A percentile compares a stretch with the other conserved stretches of the same genome.
These are phyloP conservation scores for Pseudobourletiella spinata DNA, from an alignment of 1,140 invertebrate species.

Conservation along the genomic window DNA sequence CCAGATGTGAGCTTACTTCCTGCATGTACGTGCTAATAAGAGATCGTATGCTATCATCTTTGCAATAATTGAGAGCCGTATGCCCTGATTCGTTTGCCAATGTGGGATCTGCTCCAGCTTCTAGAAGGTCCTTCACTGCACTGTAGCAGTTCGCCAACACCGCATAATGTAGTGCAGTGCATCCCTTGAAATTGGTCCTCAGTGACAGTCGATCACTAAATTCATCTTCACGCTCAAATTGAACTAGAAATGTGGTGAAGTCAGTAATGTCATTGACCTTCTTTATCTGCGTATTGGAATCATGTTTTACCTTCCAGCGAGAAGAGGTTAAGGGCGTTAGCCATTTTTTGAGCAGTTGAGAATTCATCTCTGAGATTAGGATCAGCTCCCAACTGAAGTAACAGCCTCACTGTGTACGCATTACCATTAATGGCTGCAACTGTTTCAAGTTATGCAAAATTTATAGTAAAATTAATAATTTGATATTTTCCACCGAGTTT, in stretches of 20 bases:
- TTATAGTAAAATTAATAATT: background rate
- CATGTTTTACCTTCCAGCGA: constrained; percentile 55
- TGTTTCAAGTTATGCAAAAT: background rate
- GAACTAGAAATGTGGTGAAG: no score
- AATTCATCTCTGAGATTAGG: constrained; percentile 71
- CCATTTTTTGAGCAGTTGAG: constrained; percentile 57
- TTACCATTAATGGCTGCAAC: constrained; percentile 68
- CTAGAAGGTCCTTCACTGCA: constrained; percentile 52
- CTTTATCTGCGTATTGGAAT: no score
- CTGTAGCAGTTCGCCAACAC: constrained; percentile 60
- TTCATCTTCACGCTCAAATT: constrained; percentile 63
- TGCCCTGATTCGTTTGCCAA: constrained; percentile 68
- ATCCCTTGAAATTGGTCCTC: constrained; percentile 67
- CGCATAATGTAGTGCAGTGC: constrained; percentile 84
- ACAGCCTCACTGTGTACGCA: constrained; percentile 52
- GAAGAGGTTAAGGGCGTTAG: constrained; percentile 48
- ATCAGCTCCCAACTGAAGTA: constrained; percentile 68
- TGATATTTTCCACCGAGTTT: background rate
- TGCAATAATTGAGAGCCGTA: constrained; percentile 64
- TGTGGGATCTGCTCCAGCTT: constrained; percentile 59
- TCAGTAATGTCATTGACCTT: no score
- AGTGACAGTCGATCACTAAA: constrained; percentile 66
- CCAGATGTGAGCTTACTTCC: constrained; percentile 9
- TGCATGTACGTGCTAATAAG: constrained; percentile 41
- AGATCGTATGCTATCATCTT: constrained; percentile 49